Base-by-base conservation (phyloP, 2,797 vertebrate species). In the Enteromius thamalakanensis region DNA sequence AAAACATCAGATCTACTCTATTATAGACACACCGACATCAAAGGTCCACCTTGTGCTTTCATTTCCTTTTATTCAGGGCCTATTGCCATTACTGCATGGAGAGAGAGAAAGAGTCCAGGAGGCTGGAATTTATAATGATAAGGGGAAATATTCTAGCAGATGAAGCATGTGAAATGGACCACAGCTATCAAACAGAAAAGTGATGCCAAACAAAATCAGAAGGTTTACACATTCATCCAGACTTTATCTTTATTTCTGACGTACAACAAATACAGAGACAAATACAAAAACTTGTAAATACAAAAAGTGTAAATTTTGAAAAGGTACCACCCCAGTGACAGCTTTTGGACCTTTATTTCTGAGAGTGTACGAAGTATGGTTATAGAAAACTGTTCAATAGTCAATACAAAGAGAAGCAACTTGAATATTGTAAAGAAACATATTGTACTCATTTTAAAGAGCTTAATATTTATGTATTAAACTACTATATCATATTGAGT, bases 51-150 rank as follows among this genome's bases (percentile, higher is more conserved):
- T 78, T 79, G 67, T 90, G 86, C 88, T 89, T 84, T 74, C 42
- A 60, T 45, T 86, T 89, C 82, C 83, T 90, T 91, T 91, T 91
- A 92, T 93, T 91, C 75, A 92, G 92, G 88, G 91, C 80, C 62
- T 45, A 89, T 91, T 92, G 84, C 55, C 55, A 68, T 80, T 55
- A 58, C 34, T 40, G 68, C 15, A 70, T 79, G 62, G 26, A 76
- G 84, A 53, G 69, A 79, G 62, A 80, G 64, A 85, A 26, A 75
- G 83, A 79, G 21, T 62, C 21, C 29, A 5, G 21, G 19, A 32
- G 26, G 76, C 88, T 89, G 87, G 76, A 89, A 90, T 15, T 47
- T 26, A 47, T 47, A 7, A 60, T 32, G 79, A 62, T 62, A 5
- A 26, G 32, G 37, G 34, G 11, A 70, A 29, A 64, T 15, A 6